Percentiles rank a stretch among this genome's conserved stretches.
Evolutionary conservation across 2,113 vertebrate species (phyloP).

Genomic region (Alces alces): DNA sequence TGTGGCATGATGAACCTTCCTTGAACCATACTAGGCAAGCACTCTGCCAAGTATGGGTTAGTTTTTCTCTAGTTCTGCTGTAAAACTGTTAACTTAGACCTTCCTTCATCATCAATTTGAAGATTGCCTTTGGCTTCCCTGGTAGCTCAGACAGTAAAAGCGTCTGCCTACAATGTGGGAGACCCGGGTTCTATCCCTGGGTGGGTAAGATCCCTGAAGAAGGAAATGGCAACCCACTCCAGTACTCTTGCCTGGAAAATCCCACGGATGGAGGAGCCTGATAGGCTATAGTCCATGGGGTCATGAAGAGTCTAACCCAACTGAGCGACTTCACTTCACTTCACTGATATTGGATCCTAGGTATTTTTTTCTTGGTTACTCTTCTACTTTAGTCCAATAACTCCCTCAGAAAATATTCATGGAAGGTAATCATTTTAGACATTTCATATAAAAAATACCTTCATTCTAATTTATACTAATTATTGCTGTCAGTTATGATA

Average conservation of each 20-base stretch:
- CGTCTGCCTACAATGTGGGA: not conserved
- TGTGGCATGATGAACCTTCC: not conserved
- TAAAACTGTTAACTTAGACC: not conserved
- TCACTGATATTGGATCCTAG: not conserved
- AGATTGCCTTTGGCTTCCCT: not conserved
- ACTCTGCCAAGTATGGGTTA: not conserved
- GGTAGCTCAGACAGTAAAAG: accelerated
- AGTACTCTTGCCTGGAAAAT: not conserved
- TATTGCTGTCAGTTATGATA: not conserved
- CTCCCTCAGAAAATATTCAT: not conserved
- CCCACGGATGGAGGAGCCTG: not conserved
- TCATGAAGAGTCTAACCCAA: not conserved
- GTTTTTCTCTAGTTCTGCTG: not conserved
- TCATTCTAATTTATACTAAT: not conserved
- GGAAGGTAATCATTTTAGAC: not conserved
- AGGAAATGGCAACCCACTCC: not conserved
- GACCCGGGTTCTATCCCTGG: not conserved
- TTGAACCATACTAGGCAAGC: not conserved
- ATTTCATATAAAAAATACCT: not conserved
- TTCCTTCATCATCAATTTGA: not conserved
- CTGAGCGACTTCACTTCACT: not conserved
- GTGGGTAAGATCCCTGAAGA: not conserved
- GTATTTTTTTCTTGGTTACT: not conserved
- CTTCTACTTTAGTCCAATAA: not conserved
- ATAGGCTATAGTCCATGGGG: not conserved